Evolutionary conservation across 1,140 invertebrate genomes (phyloP).

Genomic region (Drosophila teissieri): DNA sequence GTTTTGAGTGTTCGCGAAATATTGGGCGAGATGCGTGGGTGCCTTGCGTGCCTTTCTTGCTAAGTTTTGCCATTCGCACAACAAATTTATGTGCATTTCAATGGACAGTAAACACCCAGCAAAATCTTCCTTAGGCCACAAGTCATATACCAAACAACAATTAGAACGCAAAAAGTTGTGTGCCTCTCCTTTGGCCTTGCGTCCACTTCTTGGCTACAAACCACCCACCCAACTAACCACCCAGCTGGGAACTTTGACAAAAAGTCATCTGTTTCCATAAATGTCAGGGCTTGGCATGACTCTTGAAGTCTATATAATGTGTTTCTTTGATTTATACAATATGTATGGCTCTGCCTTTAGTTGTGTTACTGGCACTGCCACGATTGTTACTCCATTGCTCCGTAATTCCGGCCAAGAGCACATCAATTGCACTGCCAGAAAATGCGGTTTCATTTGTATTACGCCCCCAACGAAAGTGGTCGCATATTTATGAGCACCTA

Average conservation of each 20-base stretch:
- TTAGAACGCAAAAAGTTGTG: slow-evolving; percentile 67
- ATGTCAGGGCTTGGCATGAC: slow-evolving; percentile 62
- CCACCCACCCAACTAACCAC: background rate
- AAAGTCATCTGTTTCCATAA: slow-evolving; percentile 76
- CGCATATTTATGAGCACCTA: slow-evolving; percentile 45
- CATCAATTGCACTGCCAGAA: slow-evolving; percentile 45
- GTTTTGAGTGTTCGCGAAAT: slow-evolving; percentile 15
- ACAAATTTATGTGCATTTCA: slow-evolving; percentile 72
- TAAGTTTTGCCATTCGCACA: slow-evolving; percentile 25
- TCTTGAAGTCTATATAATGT: slow-evolving; percentile 70
- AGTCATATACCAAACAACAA: slow-evolving; percentile 67
- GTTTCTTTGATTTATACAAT: slow-evolving; percentile 69
- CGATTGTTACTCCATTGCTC: slow-evolving; percentile 33
- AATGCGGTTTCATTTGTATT: background rate
- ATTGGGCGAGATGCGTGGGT: slow-evolving; percentile 32
- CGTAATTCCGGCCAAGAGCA: slow-evolving; percentile 17
- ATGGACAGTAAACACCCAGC: slow-evolving; percentile 60
- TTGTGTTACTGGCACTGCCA: slow-evolving; percentile 20
- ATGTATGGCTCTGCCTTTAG: slow-evolving; percentile 47
- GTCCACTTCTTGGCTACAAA: background rate
- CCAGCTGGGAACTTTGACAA: slow-evolving; percentile 48
- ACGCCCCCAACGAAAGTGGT: background rate
- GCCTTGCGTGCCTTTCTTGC: slow-evolving; percentile 22
- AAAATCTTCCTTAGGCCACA: slow-evolving; percentile 53
- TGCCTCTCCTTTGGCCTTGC: slow-evolving; percentile 16